These are phyloP conservation scores for Chaunax sp. DNA, from an alignment of 2,797 vertebrate species.

Conservation along the genomic window DNA sequence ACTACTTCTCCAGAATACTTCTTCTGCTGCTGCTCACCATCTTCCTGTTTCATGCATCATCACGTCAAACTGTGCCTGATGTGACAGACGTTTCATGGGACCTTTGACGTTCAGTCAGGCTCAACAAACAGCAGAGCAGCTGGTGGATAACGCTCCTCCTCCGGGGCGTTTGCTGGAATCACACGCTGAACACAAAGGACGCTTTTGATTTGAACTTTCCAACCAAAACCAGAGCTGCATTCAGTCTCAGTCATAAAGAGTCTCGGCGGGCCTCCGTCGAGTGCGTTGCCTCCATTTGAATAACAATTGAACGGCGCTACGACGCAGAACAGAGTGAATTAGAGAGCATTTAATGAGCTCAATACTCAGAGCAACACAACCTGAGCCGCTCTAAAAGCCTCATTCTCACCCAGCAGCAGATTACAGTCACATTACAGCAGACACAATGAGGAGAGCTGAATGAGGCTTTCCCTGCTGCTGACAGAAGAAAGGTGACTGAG, in stretches of 20 bases:
- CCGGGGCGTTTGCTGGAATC: slow-evolving; percentile 17
- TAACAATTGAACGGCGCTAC: slow-evolving; percentile 70
- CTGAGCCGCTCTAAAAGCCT: slow-evolving; percentile 55
- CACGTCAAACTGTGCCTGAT: not conserved
- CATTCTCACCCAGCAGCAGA: slow-evolving; percentile 63
- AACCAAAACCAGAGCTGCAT: slow-evolving; percentile 12
- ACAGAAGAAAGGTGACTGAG: slow-evolving; percentile 48
- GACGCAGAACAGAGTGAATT: slow-evolving; percentile 72
- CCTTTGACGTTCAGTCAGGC: slow-evolving; percentile 44
- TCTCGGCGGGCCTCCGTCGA: slow-evolving; percentile 54
- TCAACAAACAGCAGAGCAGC: slow-evolving; percentile 51
- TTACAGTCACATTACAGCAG: slow-evolving; percentile 68
- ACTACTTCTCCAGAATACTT: too few relatives aligned
- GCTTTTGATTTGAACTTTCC: slow-evolving; percentile 49
- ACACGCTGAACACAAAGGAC: slow-evolving; percentile 33
- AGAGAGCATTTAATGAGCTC: slow-evolving; percentile 74
- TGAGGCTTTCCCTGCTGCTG: slow-evolving; percentile 54
- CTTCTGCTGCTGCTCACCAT: too few relatives aligned
- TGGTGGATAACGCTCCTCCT: slow-evolving; percentile 10
- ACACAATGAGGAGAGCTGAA: slow-evolving; percentile 60
- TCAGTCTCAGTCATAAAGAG: slow-evolving; percentile 36
- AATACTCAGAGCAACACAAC: slow-evolving; percentile 64
- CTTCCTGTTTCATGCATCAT: slow-evolving; percentile 14
- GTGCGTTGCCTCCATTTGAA: slow-evolving; percentile 66
- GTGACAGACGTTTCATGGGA: slow-evolving; percentile 27